Base-by-base conservation (phyloP, 2,888 invertebrate genomes). In the Parnassius glacialis region DNA sequence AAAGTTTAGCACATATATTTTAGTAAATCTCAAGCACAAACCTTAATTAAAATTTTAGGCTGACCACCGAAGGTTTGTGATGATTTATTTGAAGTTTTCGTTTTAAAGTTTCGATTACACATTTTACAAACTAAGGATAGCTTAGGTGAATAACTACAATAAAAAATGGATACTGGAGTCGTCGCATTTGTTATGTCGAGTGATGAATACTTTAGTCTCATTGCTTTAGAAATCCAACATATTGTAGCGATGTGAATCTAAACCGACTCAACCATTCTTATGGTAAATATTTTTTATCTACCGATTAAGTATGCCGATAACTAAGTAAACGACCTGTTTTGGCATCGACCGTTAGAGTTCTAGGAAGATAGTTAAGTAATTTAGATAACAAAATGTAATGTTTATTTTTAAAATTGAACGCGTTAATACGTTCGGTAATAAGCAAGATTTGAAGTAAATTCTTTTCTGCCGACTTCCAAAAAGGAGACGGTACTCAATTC, bases 271-370 rank as follows among this genome's bases (percentile, higher is more conserved):
- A 47, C 12, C 41, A 34, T 52, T 20, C 1, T 20, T 20, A 12
- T 20, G 12, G 3, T 34, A 12, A 20, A 41, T 52, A 16, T 13
- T 50, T 52, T 25, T 58, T 62, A 62, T 62, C 62, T 54, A 54
- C 34, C 12, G 57, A 48, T 52, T 58, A 62, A 43, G 51, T 53
- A 52, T 47, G 55, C 48, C 12, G 62, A 62, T 62, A 58, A 62
- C 52, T 34, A 7, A 25, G 41, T 7, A 43, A 52, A 57, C 50
- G 53, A 54, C 62, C 54, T 54, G 58, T 62, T 57, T 53, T 25
- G 45, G 16, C 12, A 52, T 51, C 57, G 53, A 50, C 58, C 16
- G 58, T 57, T 62, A 13, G 12, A 43, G 11, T 62, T 58, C 62
- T 25, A 42, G 57, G 62, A 62, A 57, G 20, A 53, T 44, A 5